Conservation (phyloP, 2,888 invertebrate species). For the Epistrophe eligans region DNA sequence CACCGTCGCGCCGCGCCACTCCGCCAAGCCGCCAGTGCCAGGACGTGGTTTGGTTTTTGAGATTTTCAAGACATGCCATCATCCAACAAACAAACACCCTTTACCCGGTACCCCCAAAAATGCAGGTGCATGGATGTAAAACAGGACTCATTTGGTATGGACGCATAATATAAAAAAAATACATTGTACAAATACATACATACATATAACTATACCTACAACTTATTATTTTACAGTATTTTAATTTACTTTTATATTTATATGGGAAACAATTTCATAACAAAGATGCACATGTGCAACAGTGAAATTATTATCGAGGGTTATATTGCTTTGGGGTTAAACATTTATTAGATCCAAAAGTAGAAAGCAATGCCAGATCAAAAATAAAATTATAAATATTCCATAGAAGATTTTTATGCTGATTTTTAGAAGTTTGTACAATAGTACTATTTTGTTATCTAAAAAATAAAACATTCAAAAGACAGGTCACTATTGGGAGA, state of each 20-base stretch:
- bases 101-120: constrained; percentile 43
- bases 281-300: constrained; percentile 33
- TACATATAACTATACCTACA: neutral
- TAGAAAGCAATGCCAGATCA: neutral
- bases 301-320: constrained; percentile 5
- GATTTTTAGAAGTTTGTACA: no score
- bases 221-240: constrained; percentile 63
- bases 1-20: neutral
- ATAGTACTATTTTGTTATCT: no score
- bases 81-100: constrained; percentile 19
- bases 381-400: neutral
- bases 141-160: constrained; percentile 21
- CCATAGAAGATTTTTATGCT: no score
- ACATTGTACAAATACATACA: no score
- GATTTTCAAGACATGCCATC: constrained; percentile 63
- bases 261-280: constrained; percentile 20
- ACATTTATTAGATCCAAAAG: constrained; percentile 43
- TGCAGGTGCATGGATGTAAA: constrained; percentile 63
- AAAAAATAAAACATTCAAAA: no score
- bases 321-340: neutral
- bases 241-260: constrained; percentile 56
- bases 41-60: constrained; percentile 47
- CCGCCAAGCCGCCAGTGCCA: neutral
- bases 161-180: neutral
- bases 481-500: no score